phyloP scores from a whole-genome alignment of 2,797 vertebrate species.

The Hephaestus fuliginosus region DNA sequence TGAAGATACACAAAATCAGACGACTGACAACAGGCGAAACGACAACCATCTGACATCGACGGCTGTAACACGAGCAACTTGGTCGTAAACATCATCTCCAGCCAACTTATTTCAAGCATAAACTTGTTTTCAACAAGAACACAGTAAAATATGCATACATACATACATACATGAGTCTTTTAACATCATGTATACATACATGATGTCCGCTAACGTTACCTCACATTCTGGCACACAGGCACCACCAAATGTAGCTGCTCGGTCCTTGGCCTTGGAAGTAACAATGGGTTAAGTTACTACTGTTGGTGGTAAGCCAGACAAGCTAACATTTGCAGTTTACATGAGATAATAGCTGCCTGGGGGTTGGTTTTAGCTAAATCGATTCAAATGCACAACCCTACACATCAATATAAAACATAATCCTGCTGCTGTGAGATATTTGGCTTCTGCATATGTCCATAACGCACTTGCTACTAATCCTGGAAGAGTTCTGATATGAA shows the following conservation, averaged over 20 bases:
- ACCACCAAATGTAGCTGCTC: too few relatives aligned
- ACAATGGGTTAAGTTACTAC: too few relatives aligned
- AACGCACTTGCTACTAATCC: neutral
- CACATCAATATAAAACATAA: neutral
- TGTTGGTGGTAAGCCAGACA: too few relatives aligned
- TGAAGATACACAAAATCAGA: neutral
- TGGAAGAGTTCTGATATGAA: slow-evolving; percentile 14
- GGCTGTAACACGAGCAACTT: too few relatives aligned
- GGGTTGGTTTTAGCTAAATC: neutral
- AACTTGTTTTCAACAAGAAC: neutral
- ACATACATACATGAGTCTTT: too few relatives aligned
- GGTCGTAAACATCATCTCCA: neutral
- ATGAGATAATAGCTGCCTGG: neutral
- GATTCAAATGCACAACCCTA: slow-evolving; percentile 4
- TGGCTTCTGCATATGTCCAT: neutral
- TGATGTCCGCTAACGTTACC: too few relatives aligned
- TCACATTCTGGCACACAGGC: too few relatives aligned
- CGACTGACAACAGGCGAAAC: accelerated
- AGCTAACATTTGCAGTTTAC: too few relatives aligned
- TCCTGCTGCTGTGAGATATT: slow-evolving; percentile 10
- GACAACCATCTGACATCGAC: neutral
- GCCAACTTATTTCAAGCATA: neutral
- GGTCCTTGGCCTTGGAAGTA: neutral
- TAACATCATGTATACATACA: too few relatives aligned
- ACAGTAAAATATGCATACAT: neutral